Conservation (phyloP, 2,113 vertebrate genomes). For the Aplodontia rufa region DNA sequence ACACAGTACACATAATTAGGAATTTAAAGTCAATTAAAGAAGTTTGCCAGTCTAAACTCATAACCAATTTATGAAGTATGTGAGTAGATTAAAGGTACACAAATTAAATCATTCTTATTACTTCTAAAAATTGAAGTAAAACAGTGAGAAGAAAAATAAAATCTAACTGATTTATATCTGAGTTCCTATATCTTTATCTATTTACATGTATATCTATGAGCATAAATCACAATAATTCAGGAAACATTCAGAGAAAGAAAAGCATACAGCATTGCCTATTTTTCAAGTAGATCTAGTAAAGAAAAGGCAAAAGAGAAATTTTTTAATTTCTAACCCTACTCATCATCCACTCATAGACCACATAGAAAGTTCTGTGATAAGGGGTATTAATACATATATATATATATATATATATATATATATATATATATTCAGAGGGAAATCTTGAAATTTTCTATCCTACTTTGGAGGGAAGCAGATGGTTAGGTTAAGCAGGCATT, state of each 20-base stretch:
- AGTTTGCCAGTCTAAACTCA: neutral
- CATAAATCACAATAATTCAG: neutral
- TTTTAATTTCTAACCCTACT: neutral
- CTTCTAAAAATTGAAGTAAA: neutral
- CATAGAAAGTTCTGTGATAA: neutral
- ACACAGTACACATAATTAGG: neutral
- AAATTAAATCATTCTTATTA: neutral
- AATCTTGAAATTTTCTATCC: conserved; percentile 3
- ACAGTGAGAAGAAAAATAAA: neutral
- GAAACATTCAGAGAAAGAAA: neutral
- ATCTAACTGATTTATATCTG: neutral
- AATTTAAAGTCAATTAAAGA: neutral
- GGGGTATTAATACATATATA: too few species aligned
- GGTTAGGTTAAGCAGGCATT: conserved; percentile 23
- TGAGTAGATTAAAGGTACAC: neutral
- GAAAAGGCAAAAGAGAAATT: neutral
- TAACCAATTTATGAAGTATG: neutral
- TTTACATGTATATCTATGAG: neutral
- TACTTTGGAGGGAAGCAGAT: conserved; percentile 33
- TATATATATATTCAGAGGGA: neutral
- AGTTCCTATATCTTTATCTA: neutral
- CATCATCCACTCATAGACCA: neutral
- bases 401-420: too few species aligned
- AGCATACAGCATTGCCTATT: neutral
- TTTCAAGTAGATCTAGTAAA: neutral